phyloP scores from a whole-genome alignment of 1,140 invertebrate species.

The Octopus sinensis region DNA sequence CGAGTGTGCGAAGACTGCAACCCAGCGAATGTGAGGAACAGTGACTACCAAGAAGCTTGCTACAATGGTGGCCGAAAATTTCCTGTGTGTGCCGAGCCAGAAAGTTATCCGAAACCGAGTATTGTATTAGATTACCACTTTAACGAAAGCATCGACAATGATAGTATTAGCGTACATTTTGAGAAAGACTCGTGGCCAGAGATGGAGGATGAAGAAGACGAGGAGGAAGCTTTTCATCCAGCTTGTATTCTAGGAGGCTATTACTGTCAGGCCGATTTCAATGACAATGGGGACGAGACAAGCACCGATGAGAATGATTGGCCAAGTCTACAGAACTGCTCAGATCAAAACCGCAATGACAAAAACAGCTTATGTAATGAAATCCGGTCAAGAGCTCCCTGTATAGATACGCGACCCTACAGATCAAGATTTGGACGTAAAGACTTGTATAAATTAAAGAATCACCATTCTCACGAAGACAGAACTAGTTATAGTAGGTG shows the following conservation, averaged over 20 bases:
- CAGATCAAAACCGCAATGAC: background rate
- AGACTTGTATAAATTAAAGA: too few relatives aligned
- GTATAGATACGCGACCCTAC: too few relatives aligned
- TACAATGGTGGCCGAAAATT: background rate
- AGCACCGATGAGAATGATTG: slow-evolving; percentile 3
- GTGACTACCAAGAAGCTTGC: background rate
- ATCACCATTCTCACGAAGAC: too few relatives aligned
- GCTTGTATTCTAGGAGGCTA: background rate
- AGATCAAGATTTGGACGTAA: too few relatives aligned
- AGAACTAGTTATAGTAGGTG: background rate
- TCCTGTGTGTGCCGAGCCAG: background rate
- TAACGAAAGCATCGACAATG: background rate
- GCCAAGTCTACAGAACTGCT: background rate
- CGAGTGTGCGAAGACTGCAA: background rate
- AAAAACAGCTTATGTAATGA: background rate
- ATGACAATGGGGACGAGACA: background rate
- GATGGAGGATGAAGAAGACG: background rate
- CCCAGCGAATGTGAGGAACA: background rate
- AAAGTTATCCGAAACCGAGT: background rate
- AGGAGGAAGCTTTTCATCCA: background rate
- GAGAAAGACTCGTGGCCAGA: background rate
- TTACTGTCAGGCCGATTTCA: background rate
- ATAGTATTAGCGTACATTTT: background rate
- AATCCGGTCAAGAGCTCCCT: too few relatives aligned
- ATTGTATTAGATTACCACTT: slow-evolving; percentile 1